phyloP scores from a whole-genome alignment of 2,797 vertebrate species.

The Muscicapa comitata region DNA sequence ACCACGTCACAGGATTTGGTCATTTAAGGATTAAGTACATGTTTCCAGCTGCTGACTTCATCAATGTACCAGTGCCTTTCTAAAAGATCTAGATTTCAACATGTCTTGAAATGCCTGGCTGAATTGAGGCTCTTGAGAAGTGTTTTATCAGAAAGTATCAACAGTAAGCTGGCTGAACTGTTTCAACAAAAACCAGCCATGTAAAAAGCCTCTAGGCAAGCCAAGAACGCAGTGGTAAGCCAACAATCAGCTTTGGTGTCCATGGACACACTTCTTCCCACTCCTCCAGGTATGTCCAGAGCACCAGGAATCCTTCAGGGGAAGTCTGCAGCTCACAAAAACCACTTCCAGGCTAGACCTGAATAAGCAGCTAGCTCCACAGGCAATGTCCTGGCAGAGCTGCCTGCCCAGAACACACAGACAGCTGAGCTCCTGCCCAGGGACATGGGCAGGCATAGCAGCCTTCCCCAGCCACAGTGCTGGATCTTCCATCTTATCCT shows the following conservation, averaged over 20 bases:
- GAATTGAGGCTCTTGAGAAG: neutral
- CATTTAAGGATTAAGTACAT: neutral
- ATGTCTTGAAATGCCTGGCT: neutral
- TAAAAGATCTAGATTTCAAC: neutral
- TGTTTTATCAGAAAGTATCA: neutral
- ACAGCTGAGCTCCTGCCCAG: neutral
- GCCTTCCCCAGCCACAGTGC: neutral
- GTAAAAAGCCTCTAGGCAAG: neutral
- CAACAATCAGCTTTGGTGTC: neutral
- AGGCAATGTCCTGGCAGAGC: neutral
- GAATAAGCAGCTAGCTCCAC: neutral
- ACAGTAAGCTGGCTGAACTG: neutral
- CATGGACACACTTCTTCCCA: neutral
- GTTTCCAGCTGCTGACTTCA: neutral
- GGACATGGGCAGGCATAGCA: accelerated
- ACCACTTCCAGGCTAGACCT: neutral
- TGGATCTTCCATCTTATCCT: neutral
- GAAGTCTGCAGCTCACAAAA: neutral
- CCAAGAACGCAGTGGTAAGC: accelerated
- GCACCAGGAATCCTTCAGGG: neutral
- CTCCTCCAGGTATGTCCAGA: neutral
- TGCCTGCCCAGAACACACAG: neutral
- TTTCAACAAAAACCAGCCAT: neutral
- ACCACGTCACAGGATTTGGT: neutral
- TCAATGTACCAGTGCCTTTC: neutral